Base-by-base conservation (phyloP, 1,140 invertebrate genomes). In the Vollenhovia emeryi region DNA sequence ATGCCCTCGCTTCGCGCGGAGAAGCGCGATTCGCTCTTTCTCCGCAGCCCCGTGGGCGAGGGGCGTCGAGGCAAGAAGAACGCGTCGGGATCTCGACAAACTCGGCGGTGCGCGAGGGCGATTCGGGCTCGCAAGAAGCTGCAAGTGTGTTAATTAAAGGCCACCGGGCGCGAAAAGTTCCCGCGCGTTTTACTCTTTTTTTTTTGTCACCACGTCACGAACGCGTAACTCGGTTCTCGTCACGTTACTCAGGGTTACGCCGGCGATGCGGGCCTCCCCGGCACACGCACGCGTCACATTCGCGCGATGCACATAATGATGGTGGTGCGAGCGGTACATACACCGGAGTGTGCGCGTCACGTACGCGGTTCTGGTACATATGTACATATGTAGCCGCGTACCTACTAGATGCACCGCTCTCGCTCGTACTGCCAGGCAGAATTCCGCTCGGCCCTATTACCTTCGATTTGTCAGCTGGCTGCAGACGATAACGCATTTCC, bases 391-490 rank as follows among this genome's bases (percentile, higher is more conserved):
- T 87, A 87, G 86, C 86, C 79, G 85, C 84, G 89, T 91, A 90
- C 80, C 86, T 88, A 78, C 78, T 90, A 87, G 83, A 89, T 89
- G 71, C 89, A 89, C 73, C 87, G 86, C 86, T 89, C 85, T 88
- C 83, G 75, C 86, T 88, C 88, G 90, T 88, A 90, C 88, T 89
- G 84, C 86, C 88, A 87, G 88, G 86, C 90, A 86, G 86, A 91
- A 93, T 93, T 91, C 89, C 85, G 89, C 91, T 91, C 91, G 89
- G 89, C 88, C 90, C 92, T 93, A 92, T 93, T 93, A 91, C 91
- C 92, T 93, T 93, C 91, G 92, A 93, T 94, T 93, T 93, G 92
- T 93, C 93, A 93, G 92, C 88, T 92, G 89, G 87, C 87, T 93
- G 91, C 91, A 90, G 92, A 92, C 91, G 91, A 93, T 92, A 92